Evolutionary conservation across 1,140 invertebrate species (phyloP), one percentile per base, ranked within the genome.

Genomic region (Ceratina calcarata): DNA sequence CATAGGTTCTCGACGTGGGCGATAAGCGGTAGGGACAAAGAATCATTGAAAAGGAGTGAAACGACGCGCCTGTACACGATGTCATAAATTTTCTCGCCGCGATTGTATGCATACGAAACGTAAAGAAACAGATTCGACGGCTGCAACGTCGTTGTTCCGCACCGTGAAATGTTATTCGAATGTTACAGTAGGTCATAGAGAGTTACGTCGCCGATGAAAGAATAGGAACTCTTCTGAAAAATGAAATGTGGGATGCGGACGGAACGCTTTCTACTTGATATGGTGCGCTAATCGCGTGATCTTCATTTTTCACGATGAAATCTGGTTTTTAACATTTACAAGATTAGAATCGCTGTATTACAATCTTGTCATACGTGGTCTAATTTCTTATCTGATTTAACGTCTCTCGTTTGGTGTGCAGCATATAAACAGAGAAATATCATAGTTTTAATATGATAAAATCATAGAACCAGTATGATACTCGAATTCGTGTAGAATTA

Each of bases 121-220:
- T n/a, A n/a, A 20, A 20, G 45, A 0, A 18, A 45, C 16, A 61
- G 58, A 24, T 22, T 24, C 70, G 45, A 24, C 60, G 71, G 55
- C 51, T 18, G 49, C 45, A 4, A 27, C 24, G n/a, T 69, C 13
- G 60, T 16, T 24, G 65, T 20, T 8, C 8, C 55, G 55, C 45
- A 68, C 49, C 68, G 78, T 69, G 67, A 78, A 78, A 78, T 71
- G 69, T 78, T 78, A 72, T 64, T 64, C 13, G 60, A 72, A 72
- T 45, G 37, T 65, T 66, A 66, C 65, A 64, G 74, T 80, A 82
- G 77, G 60, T 74, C 81, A 55, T 75, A 58, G 72, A 72, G 78
- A 83, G 62, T 83, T 75, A 58, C 66, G 62, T 67, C 13, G 45
- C 16, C 2, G 62, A 10, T 15, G 62, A 75, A 80, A 75, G 78